phyloP scores from a whole-genome alignment of 2,113 vertebrate species.

The Ceyx cyanopectus region DNA sequence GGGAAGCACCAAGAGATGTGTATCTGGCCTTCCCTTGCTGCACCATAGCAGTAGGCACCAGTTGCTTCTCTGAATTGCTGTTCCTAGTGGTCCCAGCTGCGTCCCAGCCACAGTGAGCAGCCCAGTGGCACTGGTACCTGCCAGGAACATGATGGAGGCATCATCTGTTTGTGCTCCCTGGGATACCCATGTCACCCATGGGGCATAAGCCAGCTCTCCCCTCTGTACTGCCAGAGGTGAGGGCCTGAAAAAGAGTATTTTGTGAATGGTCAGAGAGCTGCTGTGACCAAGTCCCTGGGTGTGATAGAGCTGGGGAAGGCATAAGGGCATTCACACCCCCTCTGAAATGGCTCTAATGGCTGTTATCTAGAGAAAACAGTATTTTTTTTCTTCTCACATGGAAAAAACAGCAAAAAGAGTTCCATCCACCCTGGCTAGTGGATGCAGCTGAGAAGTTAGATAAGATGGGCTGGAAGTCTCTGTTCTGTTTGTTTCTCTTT shows the following conservation, averaged over 20 bases:
- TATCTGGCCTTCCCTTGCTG: not conserved
- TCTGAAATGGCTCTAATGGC: not conserved
- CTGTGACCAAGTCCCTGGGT: not conserved
- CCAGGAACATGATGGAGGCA: slow-evolving; percentile 48
- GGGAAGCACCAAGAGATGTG: not conserved
- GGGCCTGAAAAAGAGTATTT: not conserved
- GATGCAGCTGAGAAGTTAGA: not conserved
- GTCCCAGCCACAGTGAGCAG: slow-evolving; percentile 67
- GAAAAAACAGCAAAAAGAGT: not conserved
- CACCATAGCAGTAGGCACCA: not conserved
- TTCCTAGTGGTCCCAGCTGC: not conserved
- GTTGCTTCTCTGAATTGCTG: not conserved
- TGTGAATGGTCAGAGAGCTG: not conserved
- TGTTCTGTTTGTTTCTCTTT: not conserved
- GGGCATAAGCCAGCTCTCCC: slow-evolving; percentile 58
- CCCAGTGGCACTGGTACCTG: slow-evolving; percentile 73
- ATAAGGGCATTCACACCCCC: not conserved
- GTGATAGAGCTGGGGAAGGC: not conserved
- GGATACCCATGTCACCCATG: slow-evolving; percentile 59
- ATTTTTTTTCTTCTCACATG: not conserved
- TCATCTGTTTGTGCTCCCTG: slow-evolving; percentile 63
- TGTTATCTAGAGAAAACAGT: not conserved
- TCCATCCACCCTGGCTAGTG: not conserved
- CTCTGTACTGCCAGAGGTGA: not conserved
- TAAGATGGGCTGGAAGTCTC: not conserved